Evolutionary conservation across 2,888 invertebrate genomes (phyloP).

Genomic region (Erebia aethiops): DNA sequence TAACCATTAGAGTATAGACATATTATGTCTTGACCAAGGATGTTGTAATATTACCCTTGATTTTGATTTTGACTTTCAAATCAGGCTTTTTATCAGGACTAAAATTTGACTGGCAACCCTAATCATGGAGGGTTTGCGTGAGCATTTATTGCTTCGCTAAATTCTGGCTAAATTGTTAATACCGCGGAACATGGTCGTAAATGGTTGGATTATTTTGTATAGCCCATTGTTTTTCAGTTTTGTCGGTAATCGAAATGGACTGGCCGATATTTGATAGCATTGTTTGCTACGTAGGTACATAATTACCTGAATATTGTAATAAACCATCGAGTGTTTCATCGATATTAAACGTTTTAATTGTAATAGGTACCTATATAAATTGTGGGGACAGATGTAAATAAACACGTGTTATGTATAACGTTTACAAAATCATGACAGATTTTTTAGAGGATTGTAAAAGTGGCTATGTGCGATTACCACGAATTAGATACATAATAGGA

Average conservation of each 20-base stretch:
- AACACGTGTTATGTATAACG: too few relatives aligned
- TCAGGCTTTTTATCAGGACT: neutral
- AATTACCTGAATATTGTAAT: conserved; percentile 31
- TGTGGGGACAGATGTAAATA: neutral
- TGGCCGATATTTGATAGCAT: conserved; percentile 31
- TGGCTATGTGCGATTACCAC: too few relatives aligned
- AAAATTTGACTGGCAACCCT: neutral
- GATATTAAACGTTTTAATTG: conserved; percentile 3
- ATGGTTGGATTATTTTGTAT: conserved; percentile 54
- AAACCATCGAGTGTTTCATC: conserved; percentile 6
- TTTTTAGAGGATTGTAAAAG: too few relatives aligned
- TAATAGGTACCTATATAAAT: neutral
- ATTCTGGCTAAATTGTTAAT: conserved; percentile 71
- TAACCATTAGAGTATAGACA: too few relatives aligned
- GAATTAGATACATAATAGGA: too few relatives aligned
- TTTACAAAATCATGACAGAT: too few relatives aligned
- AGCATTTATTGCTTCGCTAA: conserved; percentile 68
- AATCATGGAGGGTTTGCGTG: conserved; percentile 56
- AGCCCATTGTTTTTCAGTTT: conserved; percentile 46
- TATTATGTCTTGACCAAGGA: too few relatives aligned
- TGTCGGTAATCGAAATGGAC: conserved; percentile 33
- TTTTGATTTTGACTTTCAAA: neutral
- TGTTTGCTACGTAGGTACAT: conserved; percentile 32
- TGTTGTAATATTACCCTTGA: too few relatives aligned
- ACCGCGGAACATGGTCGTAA: conserved; percentile 69